Conservation (phyloP, 2,113 vertebrate genomes). For the Pelecanoides urinatrix region DNA sequence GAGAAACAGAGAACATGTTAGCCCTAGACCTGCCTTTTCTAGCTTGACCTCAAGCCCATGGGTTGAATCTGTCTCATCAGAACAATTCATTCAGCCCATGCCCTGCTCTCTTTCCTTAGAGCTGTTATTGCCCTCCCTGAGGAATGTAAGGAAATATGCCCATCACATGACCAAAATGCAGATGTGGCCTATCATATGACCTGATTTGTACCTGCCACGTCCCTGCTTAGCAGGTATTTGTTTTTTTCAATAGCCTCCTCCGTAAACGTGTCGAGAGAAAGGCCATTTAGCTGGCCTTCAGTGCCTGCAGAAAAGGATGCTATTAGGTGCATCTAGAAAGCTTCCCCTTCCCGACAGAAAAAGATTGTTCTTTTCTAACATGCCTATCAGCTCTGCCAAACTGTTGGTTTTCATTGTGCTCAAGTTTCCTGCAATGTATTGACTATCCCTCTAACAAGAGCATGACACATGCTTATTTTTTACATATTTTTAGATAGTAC, state of each 20-base stretch:
- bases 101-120: neutral
- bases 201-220: neutral
- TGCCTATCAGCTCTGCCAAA: neutral
- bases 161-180: neutral
- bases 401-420: neutral
- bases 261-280: rapidly evolving
- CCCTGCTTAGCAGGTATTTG: neutral
- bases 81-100: neutral
- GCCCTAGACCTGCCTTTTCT: neutral
- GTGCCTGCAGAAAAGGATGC: neutral
- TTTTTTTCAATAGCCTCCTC: neutral
- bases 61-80: neutral
- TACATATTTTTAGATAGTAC: neutral
- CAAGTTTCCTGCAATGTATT: neutral
- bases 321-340: neutral
- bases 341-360: neutral
- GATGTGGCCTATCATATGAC: neutral
- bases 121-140: neutral
- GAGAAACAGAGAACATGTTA: neutral
- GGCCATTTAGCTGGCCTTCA: neutral
- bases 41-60: neutral
- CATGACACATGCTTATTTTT: neutral
- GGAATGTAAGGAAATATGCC: neutral
- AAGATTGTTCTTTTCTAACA: neutral
- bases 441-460: neutral